phyloP scores from a whole-genome alignment of 2,888 invertebrate genomes.

The Pandemis corylana region DNA sequence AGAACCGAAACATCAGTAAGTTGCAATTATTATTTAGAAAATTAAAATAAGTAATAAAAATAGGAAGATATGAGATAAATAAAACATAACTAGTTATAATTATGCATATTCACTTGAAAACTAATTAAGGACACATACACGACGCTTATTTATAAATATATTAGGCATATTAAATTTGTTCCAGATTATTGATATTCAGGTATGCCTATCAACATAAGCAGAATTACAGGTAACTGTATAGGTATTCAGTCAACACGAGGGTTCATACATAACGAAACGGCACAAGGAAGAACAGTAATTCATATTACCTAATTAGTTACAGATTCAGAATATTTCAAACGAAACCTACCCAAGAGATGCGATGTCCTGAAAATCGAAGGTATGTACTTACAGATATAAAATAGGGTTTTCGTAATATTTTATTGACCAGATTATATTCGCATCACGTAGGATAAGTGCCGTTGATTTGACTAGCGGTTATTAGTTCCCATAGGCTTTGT shows the following conservation, averaged over 20 bases:
- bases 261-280: constrained; percentile 18
- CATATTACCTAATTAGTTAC: constrained; percentile 15
- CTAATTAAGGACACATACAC: constrained; percentile 56
- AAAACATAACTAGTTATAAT: constrained; percentile 65
- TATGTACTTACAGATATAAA: constrained; percentile 13
- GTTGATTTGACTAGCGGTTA: constrained; percentile 39
- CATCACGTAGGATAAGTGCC: constrained; percentile 34
- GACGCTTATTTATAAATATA: constrained; percentile 58
- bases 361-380: constrained; percentile 9
- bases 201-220: constrained; percentile 6
- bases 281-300: constrained; percentile 11
- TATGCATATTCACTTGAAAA: constrained; percentile 72
- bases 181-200: constrained; percentile 9
- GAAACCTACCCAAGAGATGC: constrained; percentile 23
- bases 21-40: constrained; percentile 56
- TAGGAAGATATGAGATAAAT: constrained; percentile 67
- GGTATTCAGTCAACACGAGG: not conserved
- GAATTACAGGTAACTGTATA: constrained; percentile 3
- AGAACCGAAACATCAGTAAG: constrained; percentile 73
- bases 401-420: constrained; percentile 15
- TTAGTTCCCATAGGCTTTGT: constrained; percentile 36
- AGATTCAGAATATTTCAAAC: constrained; percentile 18
- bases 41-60: constrained; percentile 59
- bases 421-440: constrained; percentile 34
- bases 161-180: constrained; percentile 50